Evolutionary conservation across 2,113 vertebrate species (phyloP).

Genomic region (Apistogramma diplotaenia): DNA sequence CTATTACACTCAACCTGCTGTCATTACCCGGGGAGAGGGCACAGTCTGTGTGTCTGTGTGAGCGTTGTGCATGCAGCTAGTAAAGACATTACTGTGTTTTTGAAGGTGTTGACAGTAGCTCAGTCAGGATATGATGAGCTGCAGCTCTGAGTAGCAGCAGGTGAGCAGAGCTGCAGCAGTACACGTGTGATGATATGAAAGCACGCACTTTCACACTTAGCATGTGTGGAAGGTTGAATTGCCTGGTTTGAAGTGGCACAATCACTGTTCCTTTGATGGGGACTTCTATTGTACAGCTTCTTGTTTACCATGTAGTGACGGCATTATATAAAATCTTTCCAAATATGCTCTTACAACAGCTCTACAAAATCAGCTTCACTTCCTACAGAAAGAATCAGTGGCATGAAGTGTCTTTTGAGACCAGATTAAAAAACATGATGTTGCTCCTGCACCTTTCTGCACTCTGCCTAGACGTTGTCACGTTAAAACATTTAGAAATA

Average conservation of each 20-base stretch:
- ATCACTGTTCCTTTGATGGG: neutral
- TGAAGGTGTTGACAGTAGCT: neutral
- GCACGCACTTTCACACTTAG: neutral
- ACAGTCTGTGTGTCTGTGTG: neutral
- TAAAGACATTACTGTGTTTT: neutral
- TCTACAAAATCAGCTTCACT: too few species aligned
- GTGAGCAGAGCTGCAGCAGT: neutral
- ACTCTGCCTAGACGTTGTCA: too few species aligned
- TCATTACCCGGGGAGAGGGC: conserved; percentile 19
- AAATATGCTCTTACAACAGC: too few species aligned
- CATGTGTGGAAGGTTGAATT: neutral
- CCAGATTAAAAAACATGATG: too few species aligned
- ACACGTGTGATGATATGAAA: neutral
- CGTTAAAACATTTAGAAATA: too few species aligned
- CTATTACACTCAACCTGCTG: conserved; percentile 38
- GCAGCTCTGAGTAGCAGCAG: neutral
- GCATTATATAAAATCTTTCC: too few species aligned
- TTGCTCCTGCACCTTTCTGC: too few species aligned
- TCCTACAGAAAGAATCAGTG: too few species aligned
- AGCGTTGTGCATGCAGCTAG: neutral
- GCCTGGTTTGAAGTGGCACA: neutral
- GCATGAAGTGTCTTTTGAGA: too few species aligned
- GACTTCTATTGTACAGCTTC: too few species aligned
- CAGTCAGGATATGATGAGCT: neutral
- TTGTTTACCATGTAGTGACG: too few species aligned